Percentiles rank a stretch among this genome's conserved stretches.
Conservation (phyloP, 2,797 vertebrate genomes). For the Ptychobarbus kaznakovi region DNA sequence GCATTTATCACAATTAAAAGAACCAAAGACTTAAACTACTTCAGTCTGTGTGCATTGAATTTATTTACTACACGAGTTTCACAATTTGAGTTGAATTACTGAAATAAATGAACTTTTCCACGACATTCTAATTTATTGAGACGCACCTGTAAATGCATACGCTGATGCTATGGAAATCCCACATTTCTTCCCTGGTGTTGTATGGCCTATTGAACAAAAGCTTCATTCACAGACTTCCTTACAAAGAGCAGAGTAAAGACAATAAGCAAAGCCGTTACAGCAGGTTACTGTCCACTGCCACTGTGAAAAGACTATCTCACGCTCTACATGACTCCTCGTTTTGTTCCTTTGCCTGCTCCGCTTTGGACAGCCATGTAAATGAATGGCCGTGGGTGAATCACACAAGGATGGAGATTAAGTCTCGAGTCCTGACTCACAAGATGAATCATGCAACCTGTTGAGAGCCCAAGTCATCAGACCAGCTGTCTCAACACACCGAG, state of each 20-base stretch:
- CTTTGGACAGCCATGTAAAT: constrained; percentile 49
- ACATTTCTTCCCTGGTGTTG: neutral
- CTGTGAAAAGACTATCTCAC: constrained; percentile 36
- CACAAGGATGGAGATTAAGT: constrained; percentile 43
- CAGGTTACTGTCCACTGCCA: constrained; percentile 23
- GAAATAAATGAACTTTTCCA: too few relatives aligned
- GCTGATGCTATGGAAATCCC: constrained; percentile 1
- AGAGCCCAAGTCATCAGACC: constrained; percentile 76
- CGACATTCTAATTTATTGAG: too few relatives aligned
- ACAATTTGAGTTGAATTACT: too few relatives aligned
- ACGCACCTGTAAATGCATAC: neutral
- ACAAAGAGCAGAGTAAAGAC: constrained; percentile 26
- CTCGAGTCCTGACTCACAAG: constrained; percentile 77
- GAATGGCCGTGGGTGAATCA: constrained; percentile 53
- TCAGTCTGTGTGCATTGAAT: too few relatives aligned
- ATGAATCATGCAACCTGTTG: constrained; percentile 79
- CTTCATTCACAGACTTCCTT: constrained; percentile 28
- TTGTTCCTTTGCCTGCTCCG: constrained; percentile 47
- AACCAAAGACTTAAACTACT: too few relatives aligned
- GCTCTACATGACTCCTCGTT: constrained; percentile 30
- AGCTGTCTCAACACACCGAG: constrained; percentile 82
- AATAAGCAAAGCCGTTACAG: constrained; percentile 42
- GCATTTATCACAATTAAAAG: too few relatives aligned
- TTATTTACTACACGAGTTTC: too few relatives aligned
- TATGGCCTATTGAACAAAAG: constrained; percentile 21